Evolutionary conservation across 2,797 vertebrate species (phyloP).

Genomic region (Pelobates cultripes): DNA sequence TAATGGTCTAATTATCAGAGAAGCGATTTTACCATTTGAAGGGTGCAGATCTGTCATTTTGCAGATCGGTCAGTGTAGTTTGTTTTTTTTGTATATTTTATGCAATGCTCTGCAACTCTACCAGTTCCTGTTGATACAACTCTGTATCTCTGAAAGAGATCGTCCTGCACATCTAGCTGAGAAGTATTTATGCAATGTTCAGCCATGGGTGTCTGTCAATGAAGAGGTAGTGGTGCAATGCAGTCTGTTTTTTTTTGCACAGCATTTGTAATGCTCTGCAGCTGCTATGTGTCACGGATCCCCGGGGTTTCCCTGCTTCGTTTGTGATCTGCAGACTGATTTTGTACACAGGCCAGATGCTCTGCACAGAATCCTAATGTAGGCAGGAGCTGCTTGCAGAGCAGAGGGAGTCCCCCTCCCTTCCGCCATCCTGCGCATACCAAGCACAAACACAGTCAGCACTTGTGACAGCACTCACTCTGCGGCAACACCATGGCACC

Average conservation of each 20-base stretch:
- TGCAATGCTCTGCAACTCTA: background rate
- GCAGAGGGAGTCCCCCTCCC: constrained; percentile 29
- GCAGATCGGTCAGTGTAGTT: background rate
- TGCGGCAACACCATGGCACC: constrained; percentile 20
- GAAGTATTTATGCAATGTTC: background rate
- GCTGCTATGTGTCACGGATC: constrained; percentile 6
- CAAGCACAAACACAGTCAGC: background rate
- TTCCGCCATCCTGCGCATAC: background rate
- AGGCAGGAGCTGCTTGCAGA: constrained; percentile 22
- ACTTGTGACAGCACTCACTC: constrained; percentile 27
- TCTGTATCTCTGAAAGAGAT: background rate
- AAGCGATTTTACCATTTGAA: no score
- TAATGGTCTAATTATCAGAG: no score
- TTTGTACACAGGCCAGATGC: constrained; percentile 21
- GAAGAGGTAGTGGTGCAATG: background rate
- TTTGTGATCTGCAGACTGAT: constrained; percentile 29
- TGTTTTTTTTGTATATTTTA: background rate
- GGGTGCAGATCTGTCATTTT: background rate
- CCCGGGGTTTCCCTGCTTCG: constrained; percentile 34
- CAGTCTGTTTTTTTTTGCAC: background rate
- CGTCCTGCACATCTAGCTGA: no score
- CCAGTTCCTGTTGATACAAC: background rate
- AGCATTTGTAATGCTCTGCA: background rate
- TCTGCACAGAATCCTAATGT: constrained; percentile 42
- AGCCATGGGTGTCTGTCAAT: background rate